Evolutionary conservation across 2,797 vertebrate genomes (phyloP).

Genomic region (Nannoperca obscura): DNA sequence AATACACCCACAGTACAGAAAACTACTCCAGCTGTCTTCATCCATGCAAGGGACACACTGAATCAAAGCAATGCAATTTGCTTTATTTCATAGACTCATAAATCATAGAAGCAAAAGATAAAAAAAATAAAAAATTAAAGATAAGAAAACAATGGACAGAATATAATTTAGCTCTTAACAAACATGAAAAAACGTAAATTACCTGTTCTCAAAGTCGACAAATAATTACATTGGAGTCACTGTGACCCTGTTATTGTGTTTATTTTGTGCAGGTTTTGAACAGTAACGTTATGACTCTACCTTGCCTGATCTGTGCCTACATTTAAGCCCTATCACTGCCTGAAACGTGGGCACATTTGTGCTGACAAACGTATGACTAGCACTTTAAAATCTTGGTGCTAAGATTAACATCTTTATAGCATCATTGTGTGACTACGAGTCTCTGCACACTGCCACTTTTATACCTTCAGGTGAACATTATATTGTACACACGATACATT

Average conservation of each 20-base stretch:
- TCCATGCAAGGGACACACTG: neutral
- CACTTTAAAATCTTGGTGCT: neutral
- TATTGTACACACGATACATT: neutral
- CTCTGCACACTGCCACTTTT: neutral
- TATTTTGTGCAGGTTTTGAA: too few relatives aligned
- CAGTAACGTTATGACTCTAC: neutral
- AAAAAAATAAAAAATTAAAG: slow-evolving; percentile 15
- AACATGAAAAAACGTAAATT: slow-evolving; percentile 26
- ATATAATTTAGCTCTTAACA: neutral
- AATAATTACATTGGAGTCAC: slow-evolving; percentile 1
- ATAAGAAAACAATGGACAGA: slow-evolving; percentile 11
- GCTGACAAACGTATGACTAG: neutral
- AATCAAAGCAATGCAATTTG: slow-evolving; percentile 8
- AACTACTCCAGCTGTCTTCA: neutral
- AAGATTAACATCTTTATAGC: neutral
- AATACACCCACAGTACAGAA: neutral
- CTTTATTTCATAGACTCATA: slow-evolving; percentile 11
- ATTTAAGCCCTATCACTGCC: neutral
- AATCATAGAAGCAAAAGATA: slow-evolving; percentile 6
- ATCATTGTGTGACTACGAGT: too few relatives aligned
- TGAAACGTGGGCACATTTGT: neutral
- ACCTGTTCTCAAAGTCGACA: slow-evolving; percentile 8
- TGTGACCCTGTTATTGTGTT: neutral
- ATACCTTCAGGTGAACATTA: neutral
- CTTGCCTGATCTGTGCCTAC: neutral